phyloP scores from a whole-genome alignment of 1,140 invertebrate species.

The Lerema accius region DNA sequence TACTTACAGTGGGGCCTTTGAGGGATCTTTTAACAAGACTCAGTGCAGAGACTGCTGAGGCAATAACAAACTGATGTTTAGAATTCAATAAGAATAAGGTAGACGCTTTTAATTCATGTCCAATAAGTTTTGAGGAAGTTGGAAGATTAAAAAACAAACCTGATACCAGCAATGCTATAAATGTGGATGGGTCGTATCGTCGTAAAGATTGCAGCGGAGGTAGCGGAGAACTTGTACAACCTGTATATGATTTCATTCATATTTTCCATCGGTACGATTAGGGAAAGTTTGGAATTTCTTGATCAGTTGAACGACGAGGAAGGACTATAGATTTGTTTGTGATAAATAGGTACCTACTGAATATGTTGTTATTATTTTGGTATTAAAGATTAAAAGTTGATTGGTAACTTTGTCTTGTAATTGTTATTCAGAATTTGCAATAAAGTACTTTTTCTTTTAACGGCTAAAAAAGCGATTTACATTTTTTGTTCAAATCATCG shows the following conservation, averaged over 20 bases:
- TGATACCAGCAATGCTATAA: constrained; percentile 30
- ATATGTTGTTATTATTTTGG: background rate
- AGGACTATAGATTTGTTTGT: constrained; percentile 29
- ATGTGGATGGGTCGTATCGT: constrained; percentile 76
- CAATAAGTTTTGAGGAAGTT: background rate
- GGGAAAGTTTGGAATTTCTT: constrained; percentile 61
- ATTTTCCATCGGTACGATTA: constrained; percentile 62
- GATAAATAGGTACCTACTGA: constrained; percentile 7
- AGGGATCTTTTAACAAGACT: constrained; percentile 57
- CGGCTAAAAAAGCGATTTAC: too few species aligned
- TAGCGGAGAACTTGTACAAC: constrained; percentile 68
- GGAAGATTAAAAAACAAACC: constrained; percentile 1
- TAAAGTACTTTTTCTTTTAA: too few species aligned
- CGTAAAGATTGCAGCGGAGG: constrained; percentile 61
- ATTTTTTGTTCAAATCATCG: too few species aligned
- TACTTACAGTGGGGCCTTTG: constrained; percentile 64
- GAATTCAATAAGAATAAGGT: background rate
- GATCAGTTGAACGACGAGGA: constrained; percentile 72
- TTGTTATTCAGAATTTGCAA: background rate
- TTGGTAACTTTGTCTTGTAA: too few species aligned
- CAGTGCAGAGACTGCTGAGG: constrained; percentile 45
- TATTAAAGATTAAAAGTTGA: too few species aligned
- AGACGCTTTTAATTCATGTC: too few species aligned
- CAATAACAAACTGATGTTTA: constrained; percentile 8
- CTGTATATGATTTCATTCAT: constrained; percentile 66